phyloP scores from a whole-genome alignment of 2,113 vertebrate species.

The Ceuthmochares aereus region DNA sequence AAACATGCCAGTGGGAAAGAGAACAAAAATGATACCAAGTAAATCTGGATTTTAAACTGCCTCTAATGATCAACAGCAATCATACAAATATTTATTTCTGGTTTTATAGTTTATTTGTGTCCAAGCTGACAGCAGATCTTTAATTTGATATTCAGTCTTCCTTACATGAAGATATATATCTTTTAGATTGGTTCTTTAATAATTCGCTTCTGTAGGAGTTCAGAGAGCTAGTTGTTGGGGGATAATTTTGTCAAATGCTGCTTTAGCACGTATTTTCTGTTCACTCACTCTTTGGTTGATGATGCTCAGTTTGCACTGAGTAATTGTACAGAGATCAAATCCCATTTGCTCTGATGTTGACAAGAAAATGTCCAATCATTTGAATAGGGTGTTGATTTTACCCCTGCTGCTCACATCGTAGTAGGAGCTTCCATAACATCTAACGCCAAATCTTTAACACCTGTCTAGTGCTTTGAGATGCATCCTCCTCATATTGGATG shows the following conservation, averaged over 20 bases:
- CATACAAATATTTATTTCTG: constrained; percentile 48
- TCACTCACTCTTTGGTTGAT: neutral
- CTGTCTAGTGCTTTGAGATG: neutral
- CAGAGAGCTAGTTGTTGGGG: neutral
- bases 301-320: neutral
- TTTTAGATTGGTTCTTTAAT: neutral
- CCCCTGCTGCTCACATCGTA: neutral
- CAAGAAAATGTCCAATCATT: neutral
- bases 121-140: constrained; percentile 2
- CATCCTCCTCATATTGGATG: neutral
- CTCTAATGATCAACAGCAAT: constrained; percentile 25
- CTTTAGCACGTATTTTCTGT: neutral
- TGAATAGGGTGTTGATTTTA: neutral
- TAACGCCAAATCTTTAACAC: neutral
- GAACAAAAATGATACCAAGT: constrained; percentile 29
- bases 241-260: neutral
- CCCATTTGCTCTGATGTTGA: neutral
- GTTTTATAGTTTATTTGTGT: neutral
- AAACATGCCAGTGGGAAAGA: constrained; percentile 42
- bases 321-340: constrained; percentile 8
- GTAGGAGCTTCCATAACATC: neutral
- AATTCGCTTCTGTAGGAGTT: neutral
- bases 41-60: constrained; percentile 42
- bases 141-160: neutral
- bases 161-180: neutral